Evolutionary conservation across 1,140 invertebrate genomes (phyloP).

Genomic region (Drosophila auraria): DNA sequence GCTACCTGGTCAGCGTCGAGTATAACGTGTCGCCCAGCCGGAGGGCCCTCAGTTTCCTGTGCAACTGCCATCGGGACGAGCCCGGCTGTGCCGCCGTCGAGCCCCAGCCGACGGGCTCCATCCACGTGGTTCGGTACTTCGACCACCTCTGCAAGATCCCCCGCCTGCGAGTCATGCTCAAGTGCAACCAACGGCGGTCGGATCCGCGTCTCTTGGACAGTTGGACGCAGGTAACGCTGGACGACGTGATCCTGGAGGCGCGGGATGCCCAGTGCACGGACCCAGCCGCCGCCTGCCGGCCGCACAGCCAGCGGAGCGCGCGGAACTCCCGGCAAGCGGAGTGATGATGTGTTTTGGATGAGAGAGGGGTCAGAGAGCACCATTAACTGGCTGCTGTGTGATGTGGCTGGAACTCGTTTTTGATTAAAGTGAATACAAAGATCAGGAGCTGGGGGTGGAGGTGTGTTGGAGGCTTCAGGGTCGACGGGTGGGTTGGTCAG

Average conservation of each 20-base stretch:
- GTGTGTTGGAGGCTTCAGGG: slow-evolving; percentile 21
- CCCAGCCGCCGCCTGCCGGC: slow-evolving; percentile 8
- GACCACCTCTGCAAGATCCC: slow-evolving; percentile 61
- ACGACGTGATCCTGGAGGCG: slow-evolving; percentile 56
- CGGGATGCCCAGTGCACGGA: slow-evolving; percentile 42
- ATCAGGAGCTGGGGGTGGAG: slow-evolving; percentile 8
- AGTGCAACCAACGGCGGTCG: slow-evolving; percentile 37
- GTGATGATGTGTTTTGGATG: background rate
- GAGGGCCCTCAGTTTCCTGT: slow-evolving; percentile 56
- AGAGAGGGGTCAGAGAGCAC: slow-evolving; percentile 4
- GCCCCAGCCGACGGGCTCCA: background rate
- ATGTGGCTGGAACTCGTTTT: slow-evolving; percentile 60
- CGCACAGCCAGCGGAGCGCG: background rate
- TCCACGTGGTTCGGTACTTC: slow-evolving; percentile 61
- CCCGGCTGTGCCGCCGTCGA: slow-evolving; percentile 32
- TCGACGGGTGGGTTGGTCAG: slow-evolving; percentile 8
- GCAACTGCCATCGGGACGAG: slow-evolving; percentile 28
- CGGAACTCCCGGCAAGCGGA: slow-evolving; percentile 7
- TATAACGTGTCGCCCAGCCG: slow-evolving; percentile 40
- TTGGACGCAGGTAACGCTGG: slow-evolving; percentile 38
- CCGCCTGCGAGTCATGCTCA: slow-evolving; percentile 49
- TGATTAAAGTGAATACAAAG: slow-evolving; percentile 35
- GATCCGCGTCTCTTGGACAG: slow-evolving; percentile 19
- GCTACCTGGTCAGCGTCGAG: slow-evolving; percentile 68
- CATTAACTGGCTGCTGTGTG: slow-evolving; percentile 26